A percentile compares a stretch with the other conserved stretches of the same genome.
These are phyloP conservation scores for Anser brachyrhynchus DNA, from an alignment of 2,113 vertebrate species.

Conservation along the genomic window DNA sequence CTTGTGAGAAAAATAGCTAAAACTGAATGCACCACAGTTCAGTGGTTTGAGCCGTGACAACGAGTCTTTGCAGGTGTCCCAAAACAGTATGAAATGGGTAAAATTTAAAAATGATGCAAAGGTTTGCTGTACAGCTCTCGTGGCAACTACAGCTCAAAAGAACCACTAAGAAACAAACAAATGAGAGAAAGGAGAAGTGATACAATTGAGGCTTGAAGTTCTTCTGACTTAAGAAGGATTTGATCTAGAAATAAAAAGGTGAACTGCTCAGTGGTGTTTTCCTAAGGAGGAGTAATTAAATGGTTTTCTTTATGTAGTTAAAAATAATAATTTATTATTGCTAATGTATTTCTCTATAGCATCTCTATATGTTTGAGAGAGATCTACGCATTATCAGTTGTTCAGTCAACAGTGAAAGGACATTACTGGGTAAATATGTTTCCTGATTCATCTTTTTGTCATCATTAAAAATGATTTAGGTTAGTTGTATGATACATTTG, in stretches of 20 bases:
- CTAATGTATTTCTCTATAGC: constrained; percentile 75
- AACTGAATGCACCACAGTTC: not conserved
- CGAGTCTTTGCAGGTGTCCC: not conserved
- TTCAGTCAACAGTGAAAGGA: constrained; percentile 91
- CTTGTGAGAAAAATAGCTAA: not conserved
- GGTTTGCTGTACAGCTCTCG: not conserved
- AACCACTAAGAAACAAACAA: not conserved
- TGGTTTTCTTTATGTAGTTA: not conserved
- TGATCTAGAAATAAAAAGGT: not conserved
- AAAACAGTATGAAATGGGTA: not conserved
- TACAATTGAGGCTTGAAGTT: not conserved
- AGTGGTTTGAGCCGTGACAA: not conserved
- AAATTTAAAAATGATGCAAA: not conserved
- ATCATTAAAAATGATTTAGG: not conserved
- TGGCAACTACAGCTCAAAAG: not conserved
- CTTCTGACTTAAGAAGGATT: not conserved
- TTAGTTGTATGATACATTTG: not conserved
- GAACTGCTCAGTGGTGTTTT: not conserved
- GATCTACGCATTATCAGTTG: constrained; percentile 89
- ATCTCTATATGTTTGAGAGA: constrained; percentile 93
- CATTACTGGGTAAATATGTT: constrained; percentile 86
- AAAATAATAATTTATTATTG: not conserved
- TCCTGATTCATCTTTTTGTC: not conserved
- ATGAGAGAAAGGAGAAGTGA: not conserved
- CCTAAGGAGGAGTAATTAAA: not conserved